Conservation (phyloP, 1,140 invertebrate species). For the Lepidurus apus region DNA sequence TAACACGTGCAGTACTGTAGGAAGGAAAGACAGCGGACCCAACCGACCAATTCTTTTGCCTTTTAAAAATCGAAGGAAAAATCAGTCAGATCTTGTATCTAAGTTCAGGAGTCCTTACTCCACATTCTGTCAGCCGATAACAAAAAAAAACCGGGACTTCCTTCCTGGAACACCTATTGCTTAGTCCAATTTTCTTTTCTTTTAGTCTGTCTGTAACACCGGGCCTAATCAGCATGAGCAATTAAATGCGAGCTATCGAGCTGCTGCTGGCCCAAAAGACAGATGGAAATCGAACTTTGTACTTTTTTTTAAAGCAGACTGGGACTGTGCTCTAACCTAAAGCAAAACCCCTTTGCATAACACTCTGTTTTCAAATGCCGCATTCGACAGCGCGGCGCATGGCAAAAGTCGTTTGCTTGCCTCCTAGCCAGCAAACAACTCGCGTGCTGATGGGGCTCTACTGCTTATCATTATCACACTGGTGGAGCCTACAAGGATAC, state of each 20-base stretch:
- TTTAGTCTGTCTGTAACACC: background rate
- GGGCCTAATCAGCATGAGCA: background rate
- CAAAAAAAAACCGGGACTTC: background rate
- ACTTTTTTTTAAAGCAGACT: background rate
- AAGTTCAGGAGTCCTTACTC: background rate
- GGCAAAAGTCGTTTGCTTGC: background rate
- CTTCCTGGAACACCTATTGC: background rate
- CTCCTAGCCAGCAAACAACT: background rate
- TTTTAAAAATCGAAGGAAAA: background rate
- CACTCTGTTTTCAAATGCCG: background rate
- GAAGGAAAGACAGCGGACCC: background rate
- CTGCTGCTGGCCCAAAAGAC: background rate
- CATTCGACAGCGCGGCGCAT: background rate
- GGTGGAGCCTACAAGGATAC: background rate
- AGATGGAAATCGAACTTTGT: constrained; percentile 18
- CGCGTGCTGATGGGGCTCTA: background rate
- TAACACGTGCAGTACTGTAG: background rate
- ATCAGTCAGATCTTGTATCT: background rate
- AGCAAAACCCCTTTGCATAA: background rate
- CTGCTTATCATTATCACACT: background rate
- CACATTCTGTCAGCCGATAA: background rate
- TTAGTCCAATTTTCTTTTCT: background rate
- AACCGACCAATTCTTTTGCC: background rate
- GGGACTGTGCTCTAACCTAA: background rate
- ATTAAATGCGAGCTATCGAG: background rate